Evolutionary conservation across 2,888 invertebrate species (phyloP).

Genomic region (Frankliniella fusca): DNA sequence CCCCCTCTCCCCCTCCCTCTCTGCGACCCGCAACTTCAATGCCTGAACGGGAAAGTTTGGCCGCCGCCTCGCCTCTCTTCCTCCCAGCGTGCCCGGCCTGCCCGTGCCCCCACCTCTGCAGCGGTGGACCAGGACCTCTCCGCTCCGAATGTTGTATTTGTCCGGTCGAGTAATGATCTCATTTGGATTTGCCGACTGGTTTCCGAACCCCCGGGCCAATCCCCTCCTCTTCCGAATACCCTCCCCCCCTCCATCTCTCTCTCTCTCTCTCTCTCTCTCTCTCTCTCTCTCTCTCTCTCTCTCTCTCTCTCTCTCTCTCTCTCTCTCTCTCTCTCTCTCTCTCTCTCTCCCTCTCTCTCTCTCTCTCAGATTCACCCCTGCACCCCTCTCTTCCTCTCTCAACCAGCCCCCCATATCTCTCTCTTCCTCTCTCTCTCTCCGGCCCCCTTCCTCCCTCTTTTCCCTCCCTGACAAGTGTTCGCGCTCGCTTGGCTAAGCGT

Average conservation of each 20-base stretch:
- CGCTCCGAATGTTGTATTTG: background rate
- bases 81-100: background rate
- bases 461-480: conserved; percentile 17
- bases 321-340: background rate
- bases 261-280: background rate
- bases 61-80: background rate
- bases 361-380: background rate
- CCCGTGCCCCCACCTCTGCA: background rate
- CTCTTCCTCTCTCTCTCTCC: background rate
- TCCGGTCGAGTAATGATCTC: conserved; percentile 19
- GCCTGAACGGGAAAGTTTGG: background rate
- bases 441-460: background rate
- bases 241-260: background rate
- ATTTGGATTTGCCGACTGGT: conserved; percentile 26
- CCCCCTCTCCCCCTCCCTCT: background rate
- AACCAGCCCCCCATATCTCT: no score
- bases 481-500: conserved; percentile 23
- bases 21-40: background rate
- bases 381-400: background rate
- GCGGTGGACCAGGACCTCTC: background rate
- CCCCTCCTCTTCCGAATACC: background rate
- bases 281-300: no score
- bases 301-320: no score
- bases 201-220: background rate
- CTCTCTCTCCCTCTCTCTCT: background rate